Evolutionary conservation across 2,113 vertebrate species (phyloP).

Genomic region (Coptodon bakossiorum): DNA sequence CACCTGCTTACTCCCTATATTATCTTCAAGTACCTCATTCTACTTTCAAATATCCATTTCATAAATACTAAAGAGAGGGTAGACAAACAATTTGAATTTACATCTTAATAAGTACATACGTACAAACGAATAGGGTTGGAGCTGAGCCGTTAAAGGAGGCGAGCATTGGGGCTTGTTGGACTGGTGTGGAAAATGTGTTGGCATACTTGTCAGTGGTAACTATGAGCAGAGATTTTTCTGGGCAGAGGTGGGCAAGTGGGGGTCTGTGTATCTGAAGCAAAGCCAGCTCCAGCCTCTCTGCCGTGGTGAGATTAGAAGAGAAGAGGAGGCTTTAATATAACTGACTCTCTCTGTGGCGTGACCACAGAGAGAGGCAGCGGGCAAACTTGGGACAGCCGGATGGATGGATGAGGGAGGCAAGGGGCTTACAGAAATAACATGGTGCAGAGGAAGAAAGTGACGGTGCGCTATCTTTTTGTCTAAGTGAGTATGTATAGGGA

Average conservation of each 20-base stretch:
- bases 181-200: neutral
- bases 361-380: neutral
- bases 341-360: conserved; percentile 32
- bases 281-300: conserved; percentile 43
- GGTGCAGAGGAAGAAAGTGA: conserved; percentile 7
- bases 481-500: neutral
- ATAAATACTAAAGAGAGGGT: neutral
- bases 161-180: neutral
- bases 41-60: neutral
- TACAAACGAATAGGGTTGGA: neutral
- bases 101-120: conserved; percentile 7
- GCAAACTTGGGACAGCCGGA: neutral
- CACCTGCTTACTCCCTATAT: neutral
- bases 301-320: conserved; percentile 46
- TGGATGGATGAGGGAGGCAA: neutral
- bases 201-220: neutral
- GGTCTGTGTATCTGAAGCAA: conserved; percentile 38
- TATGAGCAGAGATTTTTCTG: conserved; percentile 33
- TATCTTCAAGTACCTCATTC: neutral
- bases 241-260: conserved; percentile 12
- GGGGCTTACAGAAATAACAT: conserved; percentile 16
- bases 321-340: conserved; percentile 45
- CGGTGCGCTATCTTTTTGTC: conserved; percentile 2
- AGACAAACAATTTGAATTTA: neutral
- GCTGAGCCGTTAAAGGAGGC: neutral